Percentiles rank a stretch among this genome's conserved stretches.
These are phyloP conservation scores for Novumbra hubbsi DNA, from an alignment of 2,797 vertebrate genomes.

Conservation along the genomic window DNA sequence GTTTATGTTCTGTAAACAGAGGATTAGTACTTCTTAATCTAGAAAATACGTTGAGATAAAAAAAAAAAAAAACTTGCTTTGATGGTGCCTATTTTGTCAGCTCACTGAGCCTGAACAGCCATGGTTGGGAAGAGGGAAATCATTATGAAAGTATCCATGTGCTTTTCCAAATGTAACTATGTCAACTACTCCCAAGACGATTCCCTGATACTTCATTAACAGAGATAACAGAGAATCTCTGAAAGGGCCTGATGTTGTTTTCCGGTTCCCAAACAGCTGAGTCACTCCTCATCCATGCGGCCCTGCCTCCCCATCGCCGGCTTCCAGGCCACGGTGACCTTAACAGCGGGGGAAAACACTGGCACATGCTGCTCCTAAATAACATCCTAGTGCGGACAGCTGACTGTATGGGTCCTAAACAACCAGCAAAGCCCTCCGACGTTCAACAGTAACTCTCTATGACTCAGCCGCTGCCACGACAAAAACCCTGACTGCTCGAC, in stretches of 20 bases:
- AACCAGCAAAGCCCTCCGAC: constrained; percentile 36
- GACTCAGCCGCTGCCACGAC: constrained; percentile 56
- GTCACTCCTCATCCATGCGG: constrained; percentile 33
- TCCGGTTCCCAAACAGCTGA: constrained; percentile 33
- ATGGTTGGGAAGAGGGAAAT: constrained; percentile 19
- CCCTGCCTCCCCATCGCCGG: constrained; percentile 12
- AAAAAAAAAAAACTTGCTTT: constrained; percentile 46
- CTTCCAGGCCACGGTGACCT: constrained; percentile 41
- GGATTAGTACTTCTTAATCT: constrained; percentile 44
- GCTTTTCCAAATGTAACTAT: constrained; percentile 29
- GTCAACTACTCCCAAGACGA: constrained; percentile 11
- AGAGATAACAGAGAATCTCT: not conserved
- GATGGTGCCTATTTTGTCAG: not conserved
- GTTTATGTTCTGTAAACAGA: constrained; percentile 47
- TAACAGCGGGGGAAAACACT: constrained; percentile 29
- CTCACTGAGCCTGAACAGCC: not conserved
- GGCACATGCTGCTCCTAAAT: constrained; percentile 19
- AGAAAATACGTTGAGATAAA: constrained; percentile 36
- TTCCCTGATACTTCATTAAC: not conserved
- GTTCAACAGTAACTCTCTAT: constrained; percentile 26
- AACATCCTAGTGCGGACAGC: constrained; percentile 13
- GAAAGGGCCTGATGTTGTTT: constrained; percentile 37
- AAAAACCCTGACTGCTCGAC: constrained; percentile 65
- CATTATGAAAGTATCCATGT: constrained; percentile 33
- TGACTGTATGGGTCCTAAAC: not conserved